Evolutionary conservation across 2,797 vertebrate genomes (phyloP), one percentile per base, ranked within the genome.

Genomic region (Astyanax mexicanus): DNA sequence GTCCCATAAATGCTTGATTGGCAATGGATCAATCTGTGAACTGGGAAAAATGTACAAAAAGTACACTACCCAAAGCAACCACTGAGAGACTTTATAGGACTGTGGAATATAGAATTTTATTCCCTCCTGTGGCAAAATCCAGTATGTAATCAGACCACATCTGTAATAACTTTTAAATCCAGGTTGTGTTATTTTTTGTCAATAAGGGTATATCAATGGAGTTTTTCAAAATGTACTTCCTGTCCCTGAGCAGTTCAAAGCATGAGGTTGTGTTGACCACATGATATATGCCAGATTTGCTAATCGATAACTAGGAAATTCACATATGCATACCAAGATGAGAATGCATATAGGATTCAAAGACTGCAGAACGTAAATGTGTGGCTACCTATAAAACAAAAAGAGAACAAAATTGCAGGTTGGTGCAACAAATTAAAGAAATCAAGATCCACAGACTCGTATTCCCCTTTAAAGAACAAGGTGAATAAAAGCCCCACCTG

Each of bases 401-500:
- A 78, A 27, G 19, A 42, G 69, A 87, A 87, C 74, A 80, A 80
- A 60, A 83, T 83, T 72, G 80, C 19, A 71, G 37, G 88, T 86
- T 86, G 82, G 87, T 84, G 83, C 83, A 89, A 90, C 81, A 90
- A 91, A 92, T 90, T 70, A 90, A 88, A 91, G 58, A 88, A 91
- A 92, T 69, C 79, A 82, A 88, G 89, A 92, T 87, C 91, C 84
- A 89, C 84, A 86, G 84, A 90, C 87, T 92, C 86, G 95, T 95
- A 96, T 96, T 96, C 96, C 97, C 97, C 96, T 96, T 95, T 97
- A 95, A 95, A 96, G 95, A 95, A 98, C 96, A 86, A 97, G 95
- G 95, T 96, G 96, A 96, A 96, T 95, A 92, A 89, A 96, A 95
- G 95, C 95, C 95, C 96, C 94, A 95, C 94, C 95, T 91, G 90